Evolutionary conservation across 2,888 invertebrate species (phyloP), one percentile per base, ranked within the genome.

Genomic region (Cheilosia soror): DNA sequence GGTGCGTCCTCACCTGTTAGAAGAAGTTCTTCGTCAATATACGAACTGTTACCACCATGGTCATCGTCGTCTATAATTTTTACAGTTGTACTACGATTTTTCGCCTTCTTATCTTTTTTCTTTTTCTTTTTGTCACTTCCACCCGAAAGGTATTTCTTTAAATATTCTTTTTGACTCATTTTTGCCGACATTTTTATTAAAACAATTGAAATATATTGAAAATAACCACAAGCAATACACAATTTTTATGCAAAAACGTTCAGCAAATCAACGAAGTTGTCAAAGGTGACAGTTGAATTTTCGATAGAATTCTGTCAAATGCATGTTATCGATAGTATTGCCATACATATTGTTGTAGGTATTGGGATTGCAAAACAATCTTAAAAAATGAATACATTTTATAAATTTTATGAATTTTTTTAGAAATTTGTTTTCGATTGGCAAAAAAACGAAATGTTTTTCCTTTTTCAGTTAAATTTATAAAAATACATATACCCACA

Each of bases 1-100:
- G 98, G 98, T 0, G 96, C 97, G 91, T 98, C 97, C 90, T 98
- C 98, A n/a, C 94, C 94, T 0, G 95, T 94, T 71, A 95, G 94
- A 57, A 95, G 94, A 2, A 96, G 93, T 68, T 96, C 95, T 40
- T 94, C 93, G 51, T 92, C 90, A 15, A 90, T 87, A 79, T 90
- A 88, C 15, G 71, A 68, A 2, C 85, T 87, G 33, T 95, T 93
- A 71, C 94, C 94, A 2, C 94, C 93, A 4, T 95, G 88, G 87
- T 95, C 95, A 62, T 96, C 91, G 90, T 98, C 97, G 92, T 98
- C 97, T 78, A 98, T 96, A 82, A 98, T 96, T 93, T 95, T 95
- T 0, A 97, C 94, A 76, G 88, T 90, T 0, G 80, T 63, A 2
- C 53, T 40, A 92, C 25, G 90, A 62, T 15, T 91, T 90, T 88